Conservation (phyloP, 2,797 vertebrate genomes). For the Aythya fuligula region DNA sequence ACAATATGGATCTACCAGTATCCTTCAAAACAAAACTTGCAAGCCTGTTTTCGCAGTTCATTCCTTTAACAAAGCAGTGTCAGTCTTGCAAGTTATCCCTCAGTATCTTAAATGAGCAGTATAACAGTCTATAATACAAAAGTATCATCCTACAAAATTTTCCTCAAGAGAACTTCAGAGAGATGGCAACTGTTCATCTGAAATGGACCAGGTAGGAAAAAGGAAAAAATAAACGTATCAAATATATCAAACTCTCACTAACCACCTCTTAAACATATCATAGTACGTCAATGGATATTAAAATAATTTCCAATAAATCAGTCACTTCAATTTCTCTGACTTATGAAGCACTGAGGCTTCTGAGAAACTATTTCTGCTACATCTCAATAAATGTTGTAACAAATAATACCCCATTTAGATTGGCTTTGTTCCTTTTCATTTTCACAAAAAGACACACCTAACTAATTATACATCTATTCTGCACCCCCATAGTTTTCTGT, state of each 20-base stretch:
- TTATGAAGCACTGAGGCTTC: not conserved
- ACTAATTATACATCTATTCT: not conserved
- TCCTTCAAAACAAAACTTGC: not conserved
- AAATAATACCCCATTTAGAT: not conserved
- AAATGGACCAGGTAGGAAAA: not conserved
- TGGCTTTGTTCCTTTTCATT: not conserved
- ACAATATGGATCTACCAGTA: not conserved
- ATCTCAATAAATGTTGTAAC: not conserved
- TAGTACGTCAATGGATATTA: not conserved
- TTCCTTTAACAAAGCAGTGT: not conserved
- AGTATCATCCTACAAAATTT: not conserved
- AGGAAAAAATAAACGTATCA: not conserved
- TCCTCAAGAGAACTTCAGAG: not conserved
- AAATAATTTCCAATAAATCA: not conserved
- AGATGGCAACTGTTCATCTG: not conserved
- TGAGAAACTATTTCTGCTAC: not conserved
- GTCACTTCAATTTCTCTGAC: not conserved
- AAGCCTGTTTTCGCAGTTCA: not conserved
- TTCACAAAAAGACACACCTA: not conserved
- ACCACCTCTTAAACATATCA: not conserved
- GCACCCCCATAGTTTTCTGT: not conserved
- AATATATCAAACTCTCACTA: not conserved
- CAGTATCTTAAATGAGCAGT: not conserved
- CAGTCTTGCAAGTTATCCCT: fast-evolving
- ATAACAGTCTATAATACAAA: not conserved